phyloP scores from a whole-genome alignment of 2,113 vertebrate genomes.

The Chionis minor region DNA sequence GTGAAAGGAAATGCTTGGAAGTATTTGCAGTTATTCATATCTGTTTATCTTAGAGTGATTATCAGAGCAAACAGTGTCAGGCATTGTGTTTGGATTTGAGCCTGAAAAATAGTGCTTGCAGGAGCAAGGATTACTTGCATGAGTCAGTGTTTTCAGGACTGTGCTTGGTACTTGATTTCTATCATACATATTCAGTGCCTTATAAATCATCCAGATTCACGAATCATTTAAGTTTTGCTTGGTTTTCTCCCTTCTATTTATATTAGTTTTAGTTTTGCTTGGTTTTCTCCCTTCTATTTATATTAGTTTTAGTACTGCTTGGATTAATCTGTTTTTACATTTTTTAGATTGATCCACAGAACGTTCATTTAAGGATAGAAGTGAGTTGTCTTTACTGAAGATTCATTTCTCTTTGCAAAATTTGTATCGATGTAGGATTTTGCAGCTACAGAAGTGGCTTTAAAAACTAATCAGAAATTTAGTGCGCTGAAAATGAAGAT shows the following conservation, averaged over 20 bases:
- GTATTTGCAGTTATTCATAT: constrained; percentile 62
- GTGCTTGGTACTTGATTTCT: constrained; percentile 56
- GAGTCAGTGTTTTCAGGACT: constrained; percentile 51
- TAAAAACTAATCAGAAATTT: background rate
- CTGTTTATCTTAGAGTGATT: constrained; percentile 70
- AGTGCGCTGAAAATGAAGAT: background rate
- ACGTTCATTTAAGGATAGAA: background rate
- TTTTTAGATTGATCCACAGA: constrained; percentile 11
- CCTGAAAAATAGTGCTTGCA: constrained; percentile 55
- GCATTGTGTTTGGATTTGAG: constrained; percentile 65
- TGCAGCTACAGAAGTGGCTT: background rate
- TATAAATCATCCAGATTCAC: constrained; percentile 55
- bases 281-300: constrained; percentile 18
- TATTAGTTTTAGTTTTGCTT: constrained; percentile 30
- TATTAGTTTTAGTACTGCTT: background rate
- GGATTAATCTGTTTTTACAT: constrained; percentile 23
- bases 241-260: constrained; percentile 5
- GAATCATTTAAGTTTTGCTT: constrained; percentile 40
- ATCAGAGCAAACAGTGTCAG: constrained; percentile 71
- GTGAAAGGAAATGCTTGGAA: constrained; percentile 59
- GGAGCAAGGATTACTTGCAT: constrained; percentile 54
- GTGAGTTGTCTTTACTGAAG: background rate
- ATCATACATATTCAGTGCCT: constrained; percentile 48
- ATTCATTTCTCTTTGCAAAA: background rate
- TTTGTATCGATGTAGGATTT: background rate